Base-by-base conservation (phyloP, 2,888 invertebrate species). In the Aporophyla nigra region DNA sequence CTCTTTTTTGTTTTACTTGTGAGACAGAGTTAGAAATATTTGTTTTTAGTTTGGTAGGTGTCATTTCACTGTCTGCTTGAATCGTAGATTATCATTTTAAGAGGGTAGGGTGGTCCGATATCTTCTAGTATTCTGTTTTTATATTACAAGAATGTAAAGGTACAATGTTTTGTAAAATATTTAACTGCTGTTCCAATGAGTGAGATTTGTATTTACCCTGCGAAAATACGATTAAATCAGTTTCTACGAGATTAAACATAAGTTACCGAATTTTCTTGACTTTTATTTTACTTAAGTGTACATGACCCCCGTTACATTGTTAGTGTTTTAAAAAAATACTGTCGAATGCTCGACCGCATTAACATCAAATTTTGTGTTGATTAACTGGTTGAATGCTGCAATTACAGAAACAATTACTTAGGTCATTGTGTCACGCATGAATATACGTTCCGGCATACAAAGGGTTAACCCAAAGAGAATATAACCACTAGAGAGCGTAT, bases 201-300 rank as follows among this genome's bases (percentile, higher is more conserved):
- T 81, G 58, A 79, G 53, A 76, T 72, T 74, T 84, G 63, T 85
- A 74, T 76, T 72, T 61, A 79, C 24, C 78, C 65, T 71, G 61
- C 69, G 53, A 79, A 67, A 68, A 77, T 59, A 67, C 71, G 72
- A 78, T 76, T 78, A 82, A 87, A 88, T 83, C 85, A 82, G 71
- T 88, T 88, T 84, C 68, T 82, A 87, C 70, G 84, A 85, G 82
- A 87, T 82, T 87, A 87, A 87, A 87, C 43, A 54, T 87, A 88
- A 88, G 87, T 87, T 87, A 87, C 88, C 85, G 82, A 86, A 76
- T 54, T 71, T 80, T n/a, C 6, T 51, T 49, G 82, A 24, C 66
- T 86, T 87, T 86, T 77, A 85, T 83, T 83, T 85, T 43, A 49
- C 10, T 53, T 61, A 2, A 58, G 6, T 24, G 24, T 24, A 24